Evolutionary conservation across 53 echinoderm and acorn worm genomes (phyloP).

Genomic region (Echinometra lucunter): DNA sequence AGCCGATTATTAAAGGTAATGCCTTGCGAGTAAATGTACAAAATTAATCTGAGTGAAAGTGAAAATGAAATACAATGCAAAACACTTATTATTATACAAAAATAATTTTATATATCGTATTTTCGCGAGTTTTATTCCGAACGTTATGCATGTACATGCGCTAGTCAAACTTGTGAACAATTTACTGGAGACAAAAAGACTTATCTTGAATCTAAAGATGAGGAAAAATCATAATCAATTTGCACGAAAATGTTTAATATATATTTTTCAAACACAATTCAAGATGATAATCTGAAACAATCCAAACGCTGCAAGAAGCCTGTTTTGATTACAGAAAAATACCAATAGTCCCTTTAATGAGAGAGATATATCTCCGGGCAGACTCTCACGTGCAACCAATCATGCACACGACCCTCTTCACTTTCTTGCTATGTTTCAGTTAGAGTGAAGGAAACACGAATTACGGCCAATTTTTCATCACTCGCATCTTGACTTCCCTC

Average conservation of each 20-base stretch:
- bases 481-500: conserved; percentile 37
- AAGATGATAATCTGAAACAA: not conserved
- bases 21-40: too few relatives aligned
- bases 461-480: conserved; percentile 63
- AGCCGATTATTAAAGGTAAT: not conserved
- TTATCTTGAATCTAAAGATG: not conserved
- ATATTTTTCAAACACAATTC: not conserved
- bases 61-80: too few relatives aligned
- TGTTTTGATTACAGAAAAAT: not conserved
- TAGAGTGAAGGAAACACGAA: conserved; percentile 42
- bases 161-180: too few relatives aligned
- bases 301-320: not conserved
- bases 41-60: too few relatives aligned
- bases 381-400: conserved; percentile 1
- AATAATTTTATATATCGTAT: too few relatives aligned
- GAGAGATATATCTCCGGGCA: not conserved
- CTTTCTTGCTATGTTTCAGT: not conserved
- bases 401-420: not conserved
- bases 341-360: not conserved
- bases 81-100: too few relatives aligned
- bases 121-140: too few relatives aligned
- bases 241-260: not conserved
- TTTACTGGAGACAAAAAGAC: too few relatives aligned
- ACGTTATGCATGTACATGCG: too few relatives aligned
- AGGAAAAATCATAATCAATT: not conserved